Base-by-base conservation (phyloP, 2,888 invertebrate genomes). In the Furcula furcula region DNA sequence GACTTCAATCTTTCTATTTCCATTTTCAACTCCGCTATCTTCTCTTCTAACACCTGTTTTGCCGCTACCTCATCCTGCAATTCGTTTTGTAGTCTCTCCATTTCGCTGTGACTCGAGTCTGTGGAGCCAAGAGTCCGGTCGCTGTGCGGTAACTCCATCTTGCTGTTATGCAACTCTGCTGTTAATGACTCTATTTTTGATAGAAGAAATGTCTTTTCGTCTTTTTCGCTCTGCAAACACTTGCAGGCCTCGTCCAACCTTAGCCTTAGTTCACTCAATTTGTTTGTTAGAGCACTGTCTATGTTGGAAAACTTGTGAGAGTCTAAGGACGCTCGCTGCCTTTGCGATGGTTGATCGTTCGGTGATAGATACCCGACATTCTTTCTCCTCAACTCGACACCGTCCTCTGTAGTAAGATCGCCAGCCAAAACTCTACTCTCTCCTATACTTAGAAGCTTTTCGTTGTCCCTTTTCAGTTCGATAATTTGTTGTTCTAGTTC, bases 1-100 rank as follows among this genome's bases (percentile, higher is more conserved):
- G 94, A 94, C 84, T 98, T 97, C 7, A 97, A 85, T 54, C 93
- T 90, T 71, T 98, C 97, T 53, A 97, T 78, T 92, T 97, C 81
- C 71, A 88, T 85, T 62, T 74, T 83, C 7, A 67, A 52, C 45
- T 87, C 87, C 0, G 86, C 84, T 12, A 82, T 75, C 43, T 77
- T 83, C 38, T 88, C 88, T 52, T 85, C 87, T 33, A 88, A 34
- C 1, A 87, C 87, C 51, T 88, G 88, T 52, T 87, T 88, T 1
- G 83, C 84, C 25, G 86, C 85, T 31, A 84, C 62, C 56, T 88
- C 88, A 39, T 88, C 88, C 51, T 88, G 88, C 22, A 88, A 33
- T 43, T 88, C 88, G 30, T 87, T 88, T 40, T 88, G 88, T 5
- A 88, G 55, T 36, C 74, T 73, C 38, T 88, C 88, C 0, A 88